Evolutionary conservation across 2,888 invertebrate species (phyloP), one percentile per base, ranked within the genome.

Genomic region (Calameuta pallipes): DNA sequence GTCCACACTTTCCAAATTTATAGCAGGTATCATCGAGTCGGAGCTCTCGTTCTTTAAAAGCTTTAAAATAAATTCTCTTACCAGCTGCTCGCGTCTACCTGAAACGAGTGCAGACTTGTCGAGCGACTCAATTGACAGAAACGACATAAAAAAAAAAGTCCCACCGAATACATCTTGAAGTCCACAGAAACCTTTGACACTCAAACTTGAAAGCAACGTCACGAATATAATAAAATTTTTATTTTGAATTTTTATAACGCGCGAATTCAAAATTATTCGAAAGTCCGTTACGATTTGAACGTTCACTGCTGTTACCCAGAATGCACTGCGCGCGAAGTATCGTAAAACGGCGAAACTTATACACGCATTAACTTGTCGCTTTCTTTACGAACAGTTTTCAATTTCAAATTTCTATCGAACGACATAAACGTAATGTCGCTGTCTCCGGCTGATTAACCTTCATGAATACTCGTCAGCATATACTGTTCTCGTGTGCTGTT

Each of bases 1-100:
- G 77, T 76, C 23, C 56, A 41, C 69, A 75, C 33, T 77, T 73
- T 33, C 23, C 56, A 69, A n/a, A 36, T 36, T 75, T 78, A 56
- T 56, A 56, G 15, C 41, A 15, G 6, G 41, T 56, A 56, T 9
- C 41, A 23, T 23, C 41, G 23, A 15, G 23, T 23, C 0, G 23
- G 9, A 6, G 9, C 41, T 23, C 41, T 23, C 41, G 2, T 23
- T 9, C 1, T 56, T 56, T 23, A 6, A 15, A 31, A 15, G 6
- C 1, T 56, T 56, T 23, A 6, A 15, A 15, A 23, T 4, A 56
- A 56, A 23, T 6, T 9, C 23, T 56, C 15, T 2, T 56, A 15
- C 23, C 2, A 56, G 23, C 41, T 56, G 23, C 41, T 56, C 41
- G 41, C 15, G 41, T 56, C 41, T 56, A 9, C 23, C 1, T 56